Conservation (phyloP, 2,888 invertebrate genomes). For the Gasteruption jaculator region DNA sequence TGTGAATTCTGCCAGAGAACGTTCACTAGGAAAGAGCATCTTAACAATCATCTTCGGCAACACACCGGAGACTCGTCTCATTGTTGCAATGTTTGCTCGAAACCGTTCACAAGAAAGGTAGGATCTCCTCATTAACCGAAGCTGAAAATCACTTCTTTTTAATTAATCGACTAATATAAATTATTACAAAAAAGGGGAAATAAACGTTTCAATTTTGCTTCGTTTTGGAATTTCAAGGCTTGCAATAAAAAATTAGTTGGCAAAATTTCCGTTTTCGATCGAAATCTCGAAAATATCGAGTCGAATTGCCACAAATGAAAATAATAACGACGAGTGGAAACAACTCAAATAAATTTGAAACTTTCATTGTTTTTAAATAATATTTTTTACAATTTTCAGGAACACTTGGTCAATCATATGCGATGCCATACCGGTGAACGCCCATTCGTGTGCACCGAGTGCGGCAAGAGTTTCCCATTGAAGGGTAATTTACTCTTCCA, state of each 20-base stretch:
- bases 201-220: no score
- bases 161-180: no score
- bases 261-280: no score
- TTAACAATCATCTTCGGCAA: slow-evolving; percentile 68
- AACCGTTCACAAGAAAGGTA: slow-evolving; percentile 67
- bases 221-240: no score
- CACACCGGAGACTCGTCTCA: slow-evolving; percentile 70
- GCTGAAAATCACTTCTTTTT: slow-evolving; percentile 3
- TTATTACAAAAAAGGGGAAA: no score
- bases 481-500: slow-evolving; percentile 83
- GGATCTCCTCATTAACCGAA: slow-evolving; percentile 3
- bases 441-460: slow-evolving; percentile 79
- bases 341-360: no score
- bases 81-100: slow-evolving; percentile 69
- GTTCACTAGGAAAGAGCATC: slow-evolving; percentile 69
- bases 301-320: no score
- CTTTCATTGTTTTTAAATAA: no score
- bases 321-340: no score
- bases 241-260: no score
- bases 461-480: slow-evolving; percentile 81
- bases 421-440: slow-evolving; percentile 74
- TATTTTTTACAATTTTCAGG: no score
- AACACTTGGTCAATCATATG: slow-evolving; percentile 73
- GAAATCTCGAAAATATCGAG: no score
- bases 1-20: slow-evolving; percentile 69